Percentiles rank a stretch among this genome's conserved stretches.
Evolutionary conservation across 2,888 invertebrate species (phyloP).

Genomic region (Diabrotica balteata): DNA sequence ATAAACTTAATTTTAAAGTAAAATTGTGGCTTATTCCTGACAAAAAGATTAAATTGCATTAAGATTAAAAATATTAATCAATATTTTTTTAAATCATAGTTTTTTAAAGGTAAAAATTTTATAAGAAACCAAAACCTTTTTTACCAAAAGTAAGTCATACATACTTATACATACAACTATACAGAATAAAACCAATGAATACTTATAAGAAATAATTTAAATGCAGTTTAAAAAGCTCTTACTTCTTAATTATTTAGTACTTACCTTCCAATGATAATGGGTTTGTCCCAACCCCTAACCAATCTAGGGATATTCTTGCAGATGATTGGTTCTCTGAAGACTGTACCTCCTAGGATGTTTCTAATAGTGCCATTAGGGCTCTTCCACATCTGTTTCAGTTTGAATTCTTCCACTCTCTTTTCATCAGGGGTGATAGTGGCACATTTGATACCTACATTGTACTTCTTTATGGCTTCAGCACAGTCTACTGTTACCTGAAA

Average conservation of each 20-base stretch:
- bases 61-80: no score
- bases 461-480: constrained; percentile 94
- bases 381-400: constrained; percentile 89
- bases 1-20: no score
- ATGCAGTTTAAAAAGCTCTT: background rate
- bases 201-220: background rate
- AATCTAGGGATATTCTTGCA: constrained; percentile 94
- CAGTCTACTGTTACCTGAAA: constrained; percentile 87
- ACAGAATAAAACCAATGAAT: no score
- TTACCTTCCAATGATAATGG: constrained; percentile 89
- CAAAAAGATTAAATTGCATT: no score
- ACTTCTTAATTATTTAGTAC: background rate
- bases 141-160: no score
- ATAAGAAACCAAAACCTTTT: no score
- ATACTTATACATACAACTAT: no score
- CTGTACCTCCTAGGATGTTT: constrained; percentile 84
- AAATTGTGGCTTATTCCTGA: no score
- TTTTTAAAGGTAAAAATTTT: no score
- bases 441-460: constrained; percentile 98
- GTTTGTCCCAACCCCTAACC: constrained; percentile 93
- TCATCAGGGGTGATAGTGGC: constrained; percentile 99
- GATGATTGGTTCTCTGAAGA: constrained; percentile 85
- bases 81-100: no score
- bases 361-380: constrained; percentile 89
- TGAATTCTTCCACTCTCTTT: constrained; percentile 88